A percentile compares a stretch with the other conserved stretches of the same genome.
Evolutionary conservation across 2,113 vertebrate genomes (phyloP).

Genomic region (Coptodon rendalli): DNA sequence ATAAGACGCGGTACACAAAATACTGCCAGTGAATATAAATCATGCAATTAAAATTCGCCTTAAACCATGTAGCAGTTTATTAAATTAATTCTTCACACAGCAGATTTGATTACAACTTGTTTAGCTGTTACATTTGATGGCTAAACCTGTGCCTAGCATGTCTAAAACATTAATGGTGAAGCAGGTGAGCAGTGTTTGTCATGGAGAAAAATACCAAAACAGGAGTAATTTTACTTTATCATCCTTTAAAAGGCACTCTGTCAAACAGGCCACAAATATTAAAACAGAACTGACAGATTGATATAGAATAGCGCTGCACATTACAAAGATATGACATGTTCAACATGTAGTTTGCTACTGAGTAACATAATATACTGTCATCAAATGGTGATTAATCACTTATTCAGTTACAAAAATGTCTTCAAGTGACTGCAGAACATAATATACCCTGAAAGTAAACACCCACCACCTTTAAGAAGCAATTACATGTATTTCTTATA

Average conservation of each 20-base stretch:
- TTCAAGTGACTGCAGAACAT: neutral
- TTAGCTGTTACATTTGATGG: neutral
- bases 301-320: neutral
- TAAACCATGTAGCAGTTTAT: neutral
- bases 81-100: accelerated
- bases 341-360: neutral
- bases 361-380: neutral
- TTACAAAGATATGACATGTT: neutral
- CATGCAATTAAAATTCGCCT: accelerated
- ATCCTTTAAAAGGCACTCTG: neutral
- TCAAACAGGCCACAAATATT: neutral
- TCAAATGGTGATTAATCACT: neutral
- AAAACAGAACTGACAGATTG: accelerated
- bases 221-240: neutral
- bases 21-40: neutral
- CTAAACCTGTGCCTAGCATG: neutral
- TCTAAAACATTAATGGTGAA: neutral
- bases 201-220: accelerated
- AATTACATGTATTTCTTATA: neutral
- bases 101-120: neutral
- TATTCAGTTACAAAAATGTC: neutral
- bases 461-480: neutral
- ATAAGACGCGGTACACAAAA: accelerated
- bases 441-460: neutral
- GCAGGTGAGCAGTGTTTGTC: neutral